These are phyloP conservation scores for Latheticus oryzae DNA, from an alignment of 2,888 invertebrate genomes.

Conservation along the genomic window DNA sequence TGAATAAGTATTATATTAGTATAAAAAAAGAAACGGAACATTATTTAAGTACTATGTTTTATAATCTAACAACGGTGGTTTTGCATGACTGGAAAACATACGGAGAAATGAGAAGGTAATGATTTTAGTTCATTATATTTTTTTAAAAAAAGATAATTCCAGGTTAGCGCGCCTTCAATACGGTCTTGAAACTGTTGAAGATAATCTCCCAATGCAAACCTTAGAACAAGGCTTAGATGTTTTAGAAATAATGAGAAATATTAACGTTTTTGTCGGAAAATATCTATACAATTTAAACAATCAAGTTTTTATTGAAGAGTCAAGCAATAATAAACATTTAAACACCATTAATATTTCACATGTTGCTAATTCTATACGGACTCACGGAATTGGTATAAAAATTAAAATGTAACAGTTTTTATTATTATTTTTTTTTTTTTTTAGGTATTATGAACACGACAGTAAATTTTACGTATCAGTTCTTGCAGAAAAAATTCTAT, in stretches of 20 bases:
- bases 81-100: constrained; percentile 98
- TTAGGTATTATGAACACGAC: constrained; percentile 55
- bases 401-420: too few relatives aligned
- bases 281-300: constrained; percentile 96
- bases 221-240: constrained; percentile 97
- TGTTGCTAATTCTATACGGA: constrained; percentile 95
- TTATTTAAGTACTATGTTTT: constrained; percentile 94
- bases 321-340: constrained; percentile 91
- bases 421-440: neutral
- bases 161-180: constrained; percentile 86
- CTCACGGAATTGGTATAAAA: constrained; percentile 94
- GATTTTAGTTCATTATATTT: constrained; percentile 8
- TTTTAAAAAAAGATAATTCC: constrained; percentile 40
- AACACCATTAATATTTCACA: constrained; percentile 96
- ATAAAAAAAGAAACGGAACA: constrained; percentile 76
- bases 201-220: constrained; percentile 95
- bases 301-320: constrained; percentile 94
- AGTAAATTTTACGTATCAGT: constrained; percentile 92
- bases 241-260: constrained; percentile 96
- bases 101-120: constrained; percentile 89
- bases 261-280: constrained; percentile 92
- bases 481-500: constrained; percentile 91
- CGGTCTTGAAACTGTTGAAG: constrained; percentile 84
- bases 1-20: constrained; percentile 62
- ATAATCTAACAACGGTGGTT: constrained; percentile 97